Conservation (phyloP, 2,888 invertebrate species). For the Gastracanthus pulcherrimus region DNA sequence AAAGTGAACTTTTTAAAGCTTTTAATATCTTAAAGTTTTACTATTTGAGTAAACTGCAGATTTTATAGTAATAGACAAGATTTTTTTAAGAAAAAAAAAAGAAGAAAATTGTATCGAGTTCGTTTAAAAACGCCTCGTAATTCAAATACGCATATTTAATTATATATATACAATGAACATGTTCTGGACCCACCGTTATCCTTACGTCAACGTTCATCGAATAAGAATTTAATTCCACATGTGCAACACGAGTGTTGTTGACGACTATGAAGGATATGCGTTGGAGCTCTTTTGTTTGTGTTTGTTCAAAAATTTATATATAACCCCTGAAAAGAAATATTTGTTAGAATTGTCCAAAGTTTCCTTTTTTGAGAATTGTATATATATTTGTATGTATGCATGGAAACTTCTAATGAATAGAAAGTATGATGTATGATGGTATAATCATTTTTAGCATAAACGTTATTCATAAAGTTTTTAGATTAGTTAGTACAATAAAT, state of each 20-base stretch:
- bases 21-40: constrained; percentile 27
- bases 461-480: constrained; percentile 38
- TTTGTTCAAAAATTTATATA: constrained; percentile 43
- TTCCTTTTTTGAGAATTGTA: constrained; percentile 47
- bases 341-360: constrained; percentile 38
- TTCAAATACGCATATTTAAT: constrained; percentile 49
- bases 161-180: constrained; percentile 43
- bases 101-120: constrained; percentile 28
- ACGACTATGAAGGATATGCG: constrained; percentile 2
- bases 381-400: constrained; percentile 55
- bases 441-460: constrained; percentile 19
- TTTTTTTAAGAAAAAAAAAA: constrained; percentile 16
- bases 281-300: constrained; percentile 22
- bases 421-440: constrained; percentile 23
- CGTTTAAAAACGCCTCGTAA: constrained; percentile 34
- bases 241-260: constrained; percentile 39
- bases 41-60: constrained; percentile 38
- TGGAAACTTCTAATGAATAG: constrained; percentile 23
- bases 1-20: constrained; percentile 28
- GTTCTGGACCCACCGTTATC: constrained; percentile 20
- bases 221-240: constrained; percentile 48
- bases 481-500: not conserved
- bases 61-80: constrained; percentile 43
- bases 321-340: constrained; percentile 19
- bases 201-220: constrained; percentile 42